These are phyloP conservation scores for Laterallus jamaicensis DNA, from an alignment of 2,113 vertebrate species.

Conservation along the genomic window DNA sequence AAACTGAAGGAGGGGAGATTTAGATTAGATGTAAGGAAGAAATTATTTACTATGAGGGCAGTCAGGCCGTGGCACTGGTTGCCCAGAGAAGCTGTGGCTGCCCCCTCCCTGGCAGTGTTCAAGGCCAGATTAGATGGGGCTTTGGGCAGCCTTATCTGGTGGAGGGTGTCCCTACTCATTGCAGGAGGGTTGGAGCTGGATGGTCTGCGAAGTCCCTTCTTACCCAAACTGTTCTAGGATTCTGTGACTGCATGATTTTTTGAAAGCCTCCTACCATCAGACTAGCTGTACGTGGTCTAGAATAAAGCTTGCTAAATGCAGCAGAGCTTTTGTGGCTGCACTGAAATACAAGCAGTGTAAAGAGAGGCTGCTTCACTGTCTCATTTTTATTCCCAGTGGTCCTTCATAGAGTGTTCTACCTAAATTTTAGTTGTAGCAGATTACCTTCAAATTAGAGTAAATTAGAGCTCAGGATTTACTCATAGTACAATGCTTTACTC, in stretches of 20 bases:
- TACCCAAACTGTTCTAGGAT: no score
- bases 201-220: no score
- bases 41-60: no score
- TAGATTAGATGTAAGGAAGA: no score
- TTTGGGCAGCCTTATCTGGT: no score
- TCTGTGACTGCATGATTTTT: not conserved
- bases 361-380: not conserved
- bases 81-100: no score
- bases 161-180: no score
- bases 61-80: no score
- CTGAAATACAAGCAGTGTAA: not conserved
- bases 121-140: no score
- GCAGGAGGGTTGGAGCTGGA: no score
- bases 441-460: constrained; percentile 42
- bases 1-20: no score
- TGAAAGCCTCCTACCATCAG: not conserved
- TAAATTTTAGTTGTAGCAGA: constrained; percentile 43
- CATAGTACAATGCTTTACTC: not conserved
- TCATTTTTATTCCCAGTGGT: constrained; percentile 30
- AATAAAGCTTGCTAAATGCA: constrained; percentile 33
- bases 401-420: not conserved
- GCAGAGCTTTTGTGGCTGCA: not conserved
- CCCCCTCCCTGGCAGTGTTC: no score
- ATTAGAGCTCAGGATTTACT: constrained; percentile 7
- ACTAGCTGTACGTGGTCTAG: not conserved